Evolutionary conservation across 2,888 invertebrate species (phyloP).

Genomic region (Thymelicus lineola): DNA sequence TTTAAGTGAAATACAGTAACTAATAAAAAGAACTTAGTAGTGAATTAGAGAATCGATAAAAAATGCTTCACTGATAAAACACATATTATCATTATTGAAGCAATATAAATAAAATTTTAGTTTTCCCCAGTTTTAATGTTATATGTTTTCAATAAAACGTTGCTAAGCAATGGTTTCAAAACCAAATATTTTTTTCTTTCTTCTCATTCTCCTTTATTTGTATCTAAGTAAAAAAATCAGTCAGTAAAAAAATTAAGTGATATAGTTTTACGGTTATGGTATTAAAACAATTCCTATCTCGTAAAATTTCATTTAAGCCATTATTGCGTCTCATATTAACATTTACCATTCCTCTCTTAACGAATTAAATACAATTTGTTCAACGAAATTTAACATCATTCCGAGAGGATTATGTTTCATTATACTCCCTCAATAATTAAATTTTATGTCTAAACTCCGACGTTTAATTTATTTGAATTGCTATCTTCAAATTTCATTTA

Average conservation of each 20-base stretch:
- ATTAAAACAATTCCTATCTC: neutral
- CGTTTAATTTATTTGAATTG: conserved; percentile 41
- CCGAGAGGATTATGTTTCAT: conserved; percentile 39
- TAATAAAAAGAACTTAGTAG: too few relatives aligned
- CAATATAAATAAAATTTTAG: too few relatives aligned
- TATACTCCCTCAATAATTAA: conserved; percentile 46
- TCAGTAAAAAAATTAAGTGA: neutral
- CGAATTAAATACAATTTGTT: conserved; percentile 30
- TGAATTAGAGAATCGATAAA: too few relatives aligned
- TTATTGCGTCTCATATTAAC: conserved; percentile 13
- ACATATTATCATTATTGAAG: too few relatives aligned
- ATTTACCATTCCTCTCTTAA: conserved; percentile 14
- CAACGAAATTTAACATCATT: conserved; percentile 38
- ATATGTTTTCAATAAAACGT: too few relatives aligned
- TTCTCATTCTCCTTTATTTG: neutral
- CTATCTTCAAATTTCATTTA: conserved; percentile 7
- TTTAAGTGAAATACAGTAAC: too few relatives aligned
- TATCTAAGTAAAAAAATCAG: neutral
- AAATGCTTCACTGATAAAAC: too few relatives aligned
- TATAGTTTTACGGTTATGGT: neutral
- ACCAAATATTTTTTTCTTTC: too few relatives aligned
- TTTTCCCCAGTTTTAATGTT: too few relatives aligned
- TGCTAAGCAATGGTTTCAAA: too few relatives aligned
- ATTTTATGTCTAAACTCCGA: conserved; percentile 46
- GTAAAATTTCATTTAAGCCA: neutral